These are phyloP conservation scores for Adelognathus sp. DNA, from an alignment of 2,888 invertebrate genomes.

Conservation along the genomic window DNA sequence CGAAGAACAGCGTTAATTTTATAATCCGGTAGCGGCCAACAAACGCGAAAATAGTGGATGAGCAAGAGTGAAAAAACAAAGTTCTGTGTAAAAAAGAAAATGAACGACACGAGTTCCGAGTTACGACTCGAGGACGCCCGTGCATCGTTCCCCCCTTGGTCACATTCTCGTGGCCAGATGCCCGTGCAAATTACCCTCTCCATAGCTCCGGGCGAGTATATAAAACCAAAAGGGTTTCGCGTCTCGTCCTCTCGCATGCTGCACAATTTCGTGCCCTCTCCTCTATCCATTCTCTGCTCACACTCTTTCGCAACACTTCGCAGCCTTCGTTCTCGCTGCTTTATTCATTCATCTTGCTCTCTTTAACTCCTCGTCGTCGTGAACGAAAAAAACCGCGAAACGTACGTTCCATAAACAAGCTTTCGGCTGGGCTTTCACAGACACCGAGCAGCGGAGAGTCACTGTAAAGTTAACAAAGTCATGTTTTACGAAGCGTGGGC, in stretches of 20 bases:
- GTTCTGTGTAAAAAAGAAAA: too few species aligned
- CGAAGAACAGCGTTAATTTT: constrained; percentile 75
- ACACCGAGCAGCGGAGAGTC: too few species aligned
- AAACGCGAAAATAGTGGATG: constrained; percentile 40
- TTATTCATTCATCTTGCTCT: constrained; percentile 3
- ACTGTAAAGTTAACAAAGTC: constrained; percentile 67
- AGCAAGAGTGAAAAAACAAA: background rate
- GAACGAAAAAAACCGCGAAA: constrained; percentile 54
- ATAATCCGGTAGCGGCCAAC: constrained; percentile 69
- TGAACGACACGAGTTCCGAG: constrained; percentile 34
- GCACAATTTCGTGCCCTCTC: constrained; percentile 3
- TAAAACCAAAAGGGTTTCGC: constrained; percentile 59
- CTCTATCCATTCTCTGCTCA: constrained; percentile 11
- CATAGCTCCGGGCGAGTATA: constrained; percentile 54
- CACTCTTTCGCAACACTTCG: constrained; percentile 3
- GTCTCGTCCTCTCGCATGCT: constrained; percentile 36
- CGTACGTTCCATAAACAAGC: constrained; percentile 63
- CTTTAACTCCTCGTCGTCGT: constrained; percentile 18
- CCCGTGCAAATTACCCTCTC: constrained; percentile 66
- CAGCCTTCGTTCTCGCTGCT: background rate
- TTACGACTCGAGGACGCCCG: constrained; percentile 62
- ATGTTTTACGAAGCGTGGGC: constrained; percentile 69
- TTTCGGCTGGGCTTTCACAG: constrained; percentile 60
- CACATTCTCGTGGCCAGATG: constrained; percentile 68
- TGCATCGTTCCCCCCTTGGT: constrained; percentile 57